phyloP scores from a whole-genome alignment of 2,797 vertebrate species.

The Phalanger gymnotis region DNA sequence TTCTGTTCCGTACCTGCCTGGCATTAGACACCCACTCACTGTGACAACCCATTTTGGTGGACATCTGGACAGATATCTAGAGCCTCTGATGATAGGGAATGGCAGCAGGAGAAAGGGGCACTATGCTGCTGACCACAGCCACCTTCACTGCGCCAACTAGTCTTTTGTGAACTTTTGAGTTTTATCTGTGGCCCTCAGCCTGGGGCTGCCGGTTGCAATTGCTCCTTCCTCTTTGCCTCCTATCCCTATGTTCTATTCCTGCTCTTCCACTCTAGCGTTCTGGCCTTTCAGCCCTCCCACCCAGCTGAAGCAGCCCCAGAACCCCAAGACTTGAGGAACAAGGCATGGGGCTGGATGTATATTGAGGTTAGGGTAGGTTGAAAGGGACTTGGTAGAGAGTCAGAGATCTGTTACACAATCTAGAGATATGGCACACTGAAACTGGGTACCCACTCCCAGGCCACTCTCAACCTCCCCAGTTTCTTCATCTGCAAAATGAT shows the following conservation, averaged over 20 bases:
- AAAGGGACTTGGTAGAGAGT: background rate
- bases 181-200: background rate
- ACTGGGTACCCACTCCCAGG: background rate
- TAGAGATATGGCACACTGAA: background rate
- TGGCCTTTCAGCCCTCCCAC: background rate
- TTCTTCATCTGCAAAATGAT: no score
- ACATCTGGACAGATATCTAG: background rate
- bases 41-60: background rate
- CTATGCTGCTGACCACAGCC: background rate
- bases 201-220: background rate
- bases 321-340: background rate
- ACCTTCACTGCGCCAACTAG: background rate
- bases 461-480: background rate
- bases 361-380: background rate
- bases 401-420: background rate
- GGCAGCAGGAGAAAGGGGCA: background rate
- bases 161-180: background rate
- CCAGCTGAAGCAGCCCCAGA: background rate
- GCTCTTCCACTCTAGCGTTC: background rate
- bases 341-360: background rate
- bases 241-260: no score
- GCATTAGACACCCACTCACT: background rate
- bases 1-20: background rate
- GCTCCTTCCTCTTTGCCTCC: background rate
- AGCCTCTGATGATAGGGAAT: background rate